A percentile compares a stretch with the other conserved stretches of the same genome.
Conservation (phyloP, 1,140 invertebrate species). For the Polypedilum vanderplanki region DNA sequence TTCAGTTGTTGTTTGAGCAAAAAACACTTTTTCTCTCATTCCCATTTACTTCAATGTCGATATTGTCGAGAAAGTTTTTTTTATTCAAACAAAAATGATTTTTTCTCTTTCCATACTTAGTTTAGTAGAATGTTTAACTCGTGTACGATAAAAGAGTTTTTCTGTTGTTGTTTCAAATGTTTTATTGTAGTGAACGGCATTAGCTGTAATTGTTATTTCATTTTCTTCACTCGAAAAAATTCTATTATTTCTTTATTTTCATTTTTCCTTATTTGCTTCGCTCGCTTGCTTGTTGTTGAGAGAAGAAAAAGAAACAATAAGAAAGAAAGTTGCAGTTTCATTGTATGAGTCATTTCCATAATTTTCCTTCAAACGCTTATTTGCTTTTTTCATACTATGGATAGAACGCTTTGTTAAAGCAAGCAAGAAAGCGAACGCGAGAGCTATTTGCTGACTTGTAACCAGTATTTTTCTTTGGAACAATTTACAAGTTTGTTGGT, state of each 20-base stretch:
- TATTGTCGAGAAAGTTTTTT: slow-evolving; percentile 24
- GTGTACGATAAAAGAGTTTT: not conserved
- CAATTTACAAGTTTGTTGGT: slow-evolving; percentile 24
- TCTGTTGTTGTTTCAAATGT: slow-evolving; percentile 27
- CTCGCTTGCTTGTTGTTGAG: not conserved
- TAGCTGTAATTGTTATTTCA: slow-evolving; percentile 20
- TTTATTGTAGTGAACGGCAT: slow-evolving; percentile 12
- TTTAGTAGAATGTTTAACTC: not conserved
- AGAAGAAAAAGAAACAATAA: not conserved
- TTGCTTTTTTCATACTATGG: not conserved
- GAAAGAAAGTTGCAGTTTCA: slow-evolving; percentile 1
- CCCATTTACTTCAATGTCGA: not conserved
- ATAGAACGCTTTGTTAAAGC: not conserved
- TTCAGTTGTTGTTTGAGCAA: not conserved
- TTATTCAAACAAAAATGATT: not conserved
- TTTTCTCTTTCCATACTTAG: not conserved
- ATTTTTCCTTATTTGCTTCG: not conserved
- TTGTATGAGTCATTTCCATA: slow-evolving; percentile 7
- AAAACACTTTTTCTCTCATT: not conserved
- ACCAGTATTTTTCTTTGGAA: not conserved
- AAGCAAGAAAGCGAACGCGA: not conserved
- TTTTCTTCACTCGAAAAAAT: not conserved
- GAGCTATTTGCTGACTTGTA: slow-evolving; percentile 4
- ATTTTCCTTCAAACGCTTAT: slow-evolving; percentile 8
- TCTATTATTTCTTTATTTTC: not conserved